Conservation (phyloP, 2,797 vertebrate genomes). For the Natrix natrix region DNA sequence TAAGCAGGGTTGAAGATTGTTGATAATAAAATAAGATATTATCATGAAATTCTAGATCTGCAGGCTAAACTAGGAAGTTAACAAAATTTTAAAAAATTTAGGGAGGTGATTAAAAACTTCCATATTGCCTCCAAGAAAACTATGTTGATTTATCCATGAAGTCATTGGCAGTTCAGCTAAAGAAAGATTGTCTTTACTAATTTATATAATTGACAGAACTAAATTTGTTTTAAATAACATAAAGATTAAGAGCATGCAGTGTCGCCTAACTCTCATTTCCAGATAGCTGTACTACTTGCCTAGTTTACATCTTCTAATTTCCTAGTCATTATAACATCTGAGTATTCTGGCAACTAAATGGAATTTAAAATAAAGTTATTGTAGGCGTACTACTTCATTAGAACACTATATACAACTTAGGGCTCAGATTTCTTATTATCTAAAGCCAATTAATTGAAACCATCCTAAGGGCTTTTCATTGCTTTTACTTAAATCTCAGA, state of each 20-base stretch:
- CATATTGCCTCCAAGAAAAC: background rate
- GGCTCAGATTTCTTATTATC: slow-evolving; percentile 13
- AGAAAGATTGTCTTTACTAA: background rate
- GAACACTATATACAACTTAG: background rate
- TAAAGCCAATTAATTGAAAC: slow-evolving; percentile 22
- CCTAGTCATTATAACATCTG: background rate
- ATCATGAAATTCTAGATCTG: background rate
- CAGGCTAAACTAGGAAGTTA: background rate
- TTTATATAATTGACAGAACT: background rate
- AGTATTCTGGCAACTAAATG: background rate
- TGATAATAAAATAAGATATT: background rate
- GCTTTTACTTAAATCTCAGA: slow-evolving; percentile 5
- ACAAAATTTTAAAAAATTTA: background rate
- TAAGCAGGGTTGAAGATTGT: background rate
- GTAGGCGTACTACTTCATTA: slow-evolving; percentile 1
- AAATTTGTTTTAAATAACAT: background rate
- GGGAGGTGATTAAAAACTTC: background rate
- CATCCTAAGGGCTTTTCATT: slow-evolving; percentile 12
- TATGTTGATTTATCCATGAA: background rate
- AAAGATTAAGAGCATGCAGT: background rate
- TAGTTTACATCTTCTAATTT: background rate
- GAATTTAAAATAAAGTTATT: background rate
- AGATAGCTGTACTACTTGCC: background rate
- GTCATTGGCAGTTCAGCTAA: background rate
- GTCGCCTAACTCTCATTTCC: background rate